phyloP scores from a whole-genome alignment of 2,113 vertebrate species.

The Oryzias curvinotus region DNA sequence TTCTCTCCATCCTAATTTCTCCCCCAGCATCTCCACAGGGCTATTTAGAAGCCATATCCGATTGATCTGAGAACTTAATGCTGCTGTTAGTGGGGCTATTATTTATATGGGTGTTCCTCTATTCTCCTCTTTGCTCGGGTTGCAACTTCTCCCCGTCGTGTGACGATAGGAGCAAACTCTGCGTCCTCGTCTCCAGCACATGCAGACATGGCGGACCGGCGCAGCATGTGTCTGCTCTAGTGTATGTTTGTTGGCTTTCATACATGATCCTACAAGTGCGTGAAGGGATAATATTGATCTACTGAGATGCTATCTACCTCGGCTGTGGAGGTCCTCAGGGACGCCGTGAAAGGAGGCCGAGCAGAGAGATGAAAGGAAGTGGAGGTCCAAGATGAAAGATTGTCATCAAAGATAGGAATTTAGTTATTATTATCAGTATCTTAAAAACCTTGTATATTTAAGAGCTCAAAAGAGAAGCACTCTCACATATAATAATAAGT shows the following conservation, averaged over 20 bases:
- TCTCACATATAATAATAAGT: no score
- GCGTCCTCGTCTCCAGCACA: no score
- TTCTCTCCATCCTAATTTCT: conserved; percentile 50
- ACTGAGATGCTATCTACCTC: conserved; percentile 52
- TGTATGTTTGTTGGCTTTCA: conserved; percentile 4
- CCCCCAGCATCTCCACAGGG: conserved; percentile 35
- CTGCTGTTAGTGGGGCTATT: conserved; percentile 25
- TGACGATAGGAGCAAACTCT: no score
- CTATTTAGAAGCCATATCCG: conserved; percentile 31
- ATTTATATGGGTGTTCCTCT: conserved; percentile 38
- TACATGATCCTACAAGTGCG: conserved; percentile 30
- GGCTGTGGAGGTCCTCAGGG: conserved; percentile 41
- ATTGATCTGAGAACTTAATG: conserved; percentile 34
- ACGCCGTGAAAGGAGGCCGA: conserved; percentile 25
- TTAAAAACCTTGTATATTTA: no score
- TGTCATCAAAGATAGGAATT: not conserved
- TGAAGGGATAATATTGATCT: conserved; percentile 66
- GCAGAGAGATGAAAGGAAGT: conserved; percentile 24
- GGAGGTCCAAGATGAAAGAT: conserved; percentile 15
- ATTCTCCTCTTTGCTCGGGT: conserved; percentile 4
- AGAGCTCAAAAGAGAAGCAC: no score
- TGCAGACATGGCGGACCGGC: no score
- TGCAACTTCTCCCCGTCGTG: no score
- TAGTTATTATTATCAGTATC: not conserved
- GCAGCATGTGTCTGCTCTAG: no score